Evolutionary conservation across 2,797 vertebrate genomes (phyloP), one percentile per base, ranked within the genome.

Genomic region (Hypotaenidia philippensis): DNA sequence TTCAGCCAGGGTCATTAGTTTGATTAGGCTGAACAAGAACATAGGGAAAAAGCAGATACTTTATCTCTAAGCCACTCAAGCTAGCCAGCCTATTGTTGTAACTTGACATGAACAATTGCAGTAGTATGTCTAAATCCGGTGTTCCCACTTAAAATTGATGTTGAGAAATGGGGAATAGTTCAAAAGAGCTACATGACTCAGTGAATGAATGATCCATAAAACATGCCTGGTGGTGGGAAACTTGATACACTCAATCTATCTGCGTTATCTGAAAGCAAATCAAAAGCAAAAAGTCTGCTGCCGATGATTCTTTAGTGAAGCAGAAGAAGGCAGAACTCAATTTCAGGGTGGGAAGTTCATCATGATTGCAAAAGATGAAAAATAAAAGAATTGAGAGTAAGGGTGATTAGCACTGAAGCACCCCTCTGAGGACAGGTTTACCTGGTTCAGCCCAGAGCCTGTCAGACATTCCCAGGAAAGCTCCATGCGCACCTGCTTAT

Each of bases 101-200:
- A 84, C 20, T 74, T 83, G 81, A 91, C 66, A 44, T 41, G 79
- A 94, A 70, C 47, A 92, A 93, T 91, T 87, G 75, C 31, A 74
- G 27, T 65, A 82, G 11, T 61, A 44, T 45, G 47, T 74, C 66
- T 75, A 90, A 86, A 92, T 80, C 56, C 0, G 0, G 26, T 72
- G 71, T 77, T 92, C 34, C 56, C 66, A 82, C 74, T 89, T 87
- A 87, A 89, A 94, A 63, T 0, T 89, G 74, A 80, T 90, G 60
- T 41, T 90, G 66, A 95, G 92, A 89, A 95, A 92, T 76, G 63
- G 23, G 36, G 14, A 92, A 69, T 38, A 94, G 55, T 89, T 95
- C 86, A 92, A 95, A 94, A 93, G 56, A 85, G 20, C 60, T 85
- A 68, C 49, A 64, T 80, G 60, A 83, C 44, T 91, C 52, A 83